phyloP scores from a whole-genome alignment of 2,113 vertebrate species.

The Glareola pratincola region DNA sequence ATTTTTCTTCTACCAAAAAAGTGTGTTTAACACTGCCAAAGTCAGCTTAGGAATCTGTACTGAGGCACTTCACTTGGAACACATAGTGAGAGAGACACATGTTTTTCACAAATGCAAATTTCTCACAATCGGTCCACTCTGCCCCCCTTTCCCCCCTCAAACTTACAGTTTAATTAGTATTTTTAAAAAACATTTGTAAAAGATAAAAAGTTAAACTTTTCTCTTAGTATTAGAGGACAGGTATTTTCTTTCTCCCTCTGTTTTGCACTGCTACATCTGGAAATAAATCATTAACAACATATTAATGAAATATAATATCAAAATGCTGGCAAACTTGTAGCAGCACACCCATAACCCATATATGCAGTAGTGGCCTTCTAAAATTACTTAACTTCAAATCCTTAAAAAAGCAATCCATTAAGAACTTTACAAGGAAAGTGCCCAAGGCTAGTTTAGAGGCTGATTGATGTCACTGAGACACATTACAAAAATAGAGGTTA shows the following conservation, averaged over 20 bases:
- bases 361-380: conserved; percentile 11
- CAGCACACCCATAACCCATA: not conserved
- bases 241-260: not conserved
- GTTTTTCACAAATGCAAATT: conserved; percentile 54
- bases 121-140: conserved; percentile 13
- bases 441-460: conserved; percentile 62
- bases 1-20: conserved; percentile 55
- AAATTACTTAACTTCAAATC: conserved; percentile 46
- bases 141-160: not conserved
- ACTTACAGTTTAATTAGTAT: not conserved
- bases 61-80: conserved; percentile 34
- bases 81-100: conserved; percentile 2
- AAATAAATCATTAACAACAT: conserved; percentile 17
- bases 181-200: not conserved
- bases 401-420: conserved; percentile 69
- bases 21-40: conserved; percentile 47
- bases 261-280: not conserved
- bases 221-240: not conserved
- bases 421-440: conserved; percentile 63
- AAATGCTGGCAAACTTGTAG: conserved; percentile 2
- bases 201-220: not conserved
- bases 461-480: conserved; percentile 53
- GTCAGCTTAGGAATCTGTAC: conserved; percentile 53
- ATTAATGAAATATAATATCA: conserved; percentile 2
- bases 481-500: conserved; percentile 52